Conservation (phyloP, 2,797 vertebrate genomes). For the Clangula hyemalis region DNA sequence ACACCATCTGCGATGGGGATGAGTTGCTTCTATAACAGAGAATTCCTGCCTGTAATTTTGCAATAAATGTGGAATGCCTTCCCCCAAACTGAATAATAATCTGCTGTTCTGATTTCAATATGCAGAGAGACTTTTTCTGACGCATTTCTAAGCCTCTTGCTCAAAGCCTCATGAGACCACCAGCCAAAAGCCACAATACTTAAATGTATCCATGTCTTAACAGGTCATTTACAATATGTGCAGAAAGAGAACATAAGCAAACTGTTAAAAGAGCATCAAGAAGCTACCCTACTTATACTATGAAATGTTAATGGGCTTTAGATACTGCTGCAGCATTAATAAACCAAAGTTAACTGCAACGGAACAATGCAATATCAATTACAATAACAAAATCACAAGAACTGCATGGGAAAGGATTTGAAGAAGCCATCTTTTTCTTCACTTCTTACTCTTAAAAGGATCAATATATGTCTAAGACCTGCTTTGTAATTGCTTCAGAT, state of each 20-base stretch:
- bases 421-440: background rate
- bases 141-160: background rate
- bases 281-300: background rate
- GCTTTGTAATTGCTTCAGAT: background rate
- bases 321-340: background rate
- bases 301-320: background rate
- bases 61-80: background rate
- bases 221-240: background rate
- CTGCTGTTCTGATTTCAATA: background rate
- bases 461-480: background rate
- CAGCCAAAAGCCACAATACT: background rate
- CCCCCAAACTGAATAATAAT: background rate
- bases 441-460: background rate
- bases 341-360: background rate
- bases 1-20: background rate
- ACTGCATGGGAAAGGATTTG: background rate
- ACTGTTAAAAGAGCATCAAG: background rate
- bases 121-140: background rate
- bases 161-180: background rate
- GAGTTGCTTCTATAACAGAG: background rate
- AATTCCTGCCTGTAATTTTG: background rate
- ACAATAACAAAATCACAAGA: background rate
- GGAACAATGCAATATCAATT: background rate
- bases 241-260: background rate
- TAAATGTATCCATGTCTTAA: background rate